A percentile compares a stretch with the other conserved stretches of the same genome.
These are phyloP conservation scores for Xestia xanthographa DNA, from an alignment of 2,888 invertebrate species.

Conservation along the genomic window DNA sequence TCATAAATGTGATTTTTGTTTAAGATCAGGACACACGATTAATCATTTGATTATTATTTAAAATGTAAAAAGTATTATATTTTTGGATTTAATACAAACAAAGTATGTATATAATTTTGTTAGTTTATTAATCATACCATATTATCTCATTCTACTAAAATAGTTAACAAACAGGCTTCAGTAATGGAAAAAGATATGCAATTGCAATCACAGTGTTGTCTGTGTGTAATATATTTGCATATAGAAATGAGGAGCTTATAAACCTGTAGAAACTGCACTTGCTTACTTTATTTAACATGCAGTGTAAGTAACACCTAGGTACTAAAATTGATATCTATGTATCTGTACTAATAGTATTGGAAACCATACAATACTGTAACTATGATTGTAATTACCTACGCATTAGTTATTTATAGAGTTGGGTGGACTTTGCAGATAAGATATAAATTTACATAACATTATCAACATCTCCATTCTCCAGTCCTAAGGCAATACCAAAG, in stretches of 20 bases:
- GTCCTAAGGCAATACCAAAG: constrained; percentile 19
- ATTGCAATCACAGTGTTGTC: too few species aligned
- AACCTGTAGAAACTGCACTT: too few species aligned
- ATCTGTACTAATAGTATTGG: not conserved
- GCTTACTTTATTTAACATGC: constrained; percentile 7
- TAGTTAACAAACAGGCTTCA: not conserved
- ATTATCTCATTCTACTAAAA: not conserved
- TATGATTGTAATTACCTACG: constrained; percentile 41
- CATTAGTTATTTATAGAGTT: constrained; percentile 39
- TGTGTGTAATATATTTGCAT: too few species aligned
- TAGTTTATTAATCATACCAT: not conserved
- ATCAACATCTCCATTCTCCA: constrained; percentile 45
- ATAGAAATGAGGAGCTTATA: too few species aligned
- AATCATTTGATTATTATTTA: not conserved
- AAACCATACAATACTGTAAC: constrained; percentile 21
- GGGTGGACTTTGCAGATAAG: constrained; percentile 46
- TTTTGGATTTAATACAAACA: not conserved
- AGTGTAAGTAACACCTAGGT: not conserved
- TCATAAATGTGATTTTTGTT: constrained; percentile 27
- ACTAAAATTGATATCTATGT: not conserved
- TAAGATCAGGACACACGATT: not conserved
- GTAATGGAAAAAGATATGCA: constrained; percentile 2
- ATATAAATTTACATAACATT: constrained; percentile 39
- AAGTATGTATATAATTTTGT: not conserved
- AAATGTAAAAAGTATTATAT: not conserved